These are phyloP conservation scores for Rhopalosiphum nymphaeae DNA, from an alignment of 2,888 invertebrate genomes.

Conservation along the genomic window DNA sequence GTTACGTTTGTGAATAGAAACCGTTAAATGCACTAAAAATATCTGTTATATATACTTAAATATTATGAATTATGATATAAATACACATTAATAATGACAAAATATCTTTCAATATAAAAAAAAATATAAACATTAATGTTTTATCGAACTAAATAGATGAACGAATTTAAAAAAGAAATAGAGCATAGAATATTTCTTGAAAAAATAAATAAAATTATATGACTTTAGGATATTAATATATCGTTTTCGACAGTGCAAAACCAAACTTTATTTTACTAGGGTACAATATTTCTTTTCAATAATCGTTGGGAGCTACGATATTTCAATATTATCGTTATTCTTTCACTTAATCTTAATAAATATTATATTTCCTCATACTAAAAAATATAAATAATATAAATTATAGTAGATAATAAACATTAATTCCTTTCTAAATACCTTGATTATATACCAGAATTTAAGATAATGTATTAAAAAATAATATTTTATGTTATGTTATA, in stretches of 20 bases:
- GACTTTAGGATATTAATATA: too few species aligned
- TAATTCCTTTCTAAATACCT: not conserved
- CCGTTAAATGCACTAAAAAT: not conserved
- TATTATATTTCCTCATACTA: not conserved
- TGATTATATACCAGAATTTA: not conserved
- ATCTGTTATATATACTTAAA: not conserved
- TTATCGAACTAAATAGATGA: not conserved
- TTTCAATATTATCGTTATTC: not conserved
- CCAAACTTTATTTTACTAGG: not conserved
- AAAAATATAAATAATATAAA: not conserved
- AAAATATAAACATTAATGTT: not conserved
- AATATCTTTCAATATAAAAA: not conserved
- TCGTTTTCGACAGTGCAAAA: not conserved
- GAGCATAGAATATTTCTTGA: not conserved
- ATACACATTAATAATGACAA: not conserved
- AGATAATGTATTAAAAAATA: not conserved
- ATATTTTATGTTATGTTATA: not conserved
- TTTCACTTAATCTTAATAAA: not conserved
- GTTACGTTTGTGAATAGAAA: not conserved
- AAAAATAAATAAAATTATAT: too few species aligned
- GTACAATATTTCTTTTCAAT: not conserved
- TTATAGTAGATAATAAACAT: not conserved
- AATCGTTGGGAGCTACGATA: not conserved
- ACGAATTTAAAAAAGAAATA: not conserved
- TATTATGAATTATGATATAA: not conserved